Evolutionary conservation across 2,888 invertebrate species (phyloP), one percentile per base, ranked within the genome.

Genomic region (Archaeoteleia sp.): DNA sequence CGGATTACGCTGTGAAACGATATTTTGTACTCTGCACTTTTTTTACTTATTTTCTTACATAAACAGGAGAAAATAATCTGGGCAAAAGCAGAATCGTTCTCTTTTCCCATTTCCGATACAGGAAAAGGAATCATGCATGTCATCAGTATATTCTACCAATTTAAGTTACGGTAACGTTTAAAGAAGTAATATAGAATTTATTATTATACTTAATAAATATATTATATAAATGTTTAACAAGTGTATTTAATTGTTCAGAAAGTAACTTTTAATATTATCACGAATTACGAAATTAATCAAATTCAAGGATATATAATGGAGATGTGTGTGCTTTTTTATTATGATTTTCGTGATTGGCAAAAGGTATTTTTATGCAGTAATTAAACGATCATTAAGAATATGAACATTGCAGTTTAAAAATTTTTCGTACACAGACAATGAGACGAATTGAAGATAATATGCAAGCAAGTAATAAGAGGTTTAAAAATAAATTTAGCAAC

Each of bases 391-490:
- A n/a, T n/a, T n/a, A n/a, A n/a, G n/a, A n/a, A n/a, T n/a, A n/a
- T n/a, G n/a, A n/a, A n/a, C n/a, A n/a, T n/a, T n/a, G n/a, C n/a
- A n/a, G n/a, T n/a, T n/a, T n/a, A 23, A 23, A 23, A 23, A 23
- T 5, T 23, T 23, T 5, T 23, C 23, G 7, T 23, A 7, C 23
- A 23, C n/a, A n/a, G n/a, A n/a, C n/a, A n/a, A n/a, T n/a, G n/a
- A 23, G 7, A 23, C 7, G 7, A 23, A 23, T 23, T 23, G 7
- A 23, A 29, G 6, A 29, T n/a, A 29, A 29, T 29, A 29, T 29
- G 4, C n/a, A 29, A 29, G 29, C 29, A 29, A 29, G 6, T 29
- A 29, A 29, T 29, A 29, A 29, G 29, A n/a, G 29, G n/a, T 29
- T n/a, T n/a, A 29, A 29, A 29, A 29, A 29, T 29, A 29, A 29